These are phyloP conservation scores for Patella depressa DNA, from an alignment of 2,888 invertebrate species.

Conservation along the genomic window DNA sequence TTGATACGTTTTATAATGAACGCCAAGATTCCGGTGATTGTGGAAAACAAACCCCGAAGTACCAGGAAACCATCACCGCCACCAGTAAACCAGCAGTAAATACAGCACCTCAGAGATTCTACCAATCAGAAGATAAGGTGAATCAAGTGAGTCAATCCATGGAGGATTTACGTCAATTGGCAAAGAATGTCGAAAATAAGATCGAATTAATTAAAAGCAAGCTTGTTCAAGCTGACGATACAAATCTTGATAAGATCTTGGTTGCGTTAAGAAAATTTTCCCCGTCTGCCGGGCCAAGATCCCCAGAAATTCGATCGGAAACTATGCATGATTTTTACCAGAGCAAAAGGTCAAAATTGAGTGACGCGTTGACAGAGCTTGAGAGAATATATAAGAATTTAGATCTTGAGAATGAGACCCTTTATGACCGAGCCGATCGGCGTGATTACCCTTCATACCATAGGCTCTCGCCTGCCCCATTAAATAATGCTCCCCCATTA, in stretches of 20 bases:
- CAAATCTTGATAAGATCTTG: constrained; percentile 58
- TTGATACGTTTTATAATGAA: background rate
- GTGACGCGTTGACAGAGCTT: constrained; percentile 63
- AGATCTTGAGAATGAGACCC: constrained; percentile 50
- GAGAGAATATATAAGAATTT: constrained; percentile 63
- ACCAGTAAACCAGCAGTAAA: constrained; percentile 22
- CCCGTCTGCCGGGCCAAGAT: constrained; percentile 48
- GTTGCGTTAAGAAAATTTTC: constrained; percentile 56
- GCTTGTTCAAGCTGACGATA: constrained; percentile 58
- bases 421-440: constrained; percentile 40
- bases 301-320: constrained; percentile 43
- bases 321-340: constrained; percentile 49
- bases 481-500: constrained; percentile 7
- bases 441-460: constrained; percentile 35
- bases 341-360: constrained; percentile 55
- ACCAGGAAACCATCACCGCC: background rate
- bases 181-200: constrained; percentile 58
- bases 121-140: constrained; percentile 12
- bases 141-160: constrained; percentile 52
- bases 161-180: constrained; percentile 57
- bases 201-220: constrained; percentile 55
- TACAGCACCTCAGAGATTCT: constrained; percentile 18
- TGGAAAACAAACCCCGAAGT: background rate
- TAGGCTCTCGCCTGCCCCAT: constrained; percentile 7
- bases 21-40: background rate